A percentile compares a stretch with the other conserved stretches of the same genome.
These are phyloP conservation scores for Calliphora vomitoria DNA, from an alignment of 2,888 invertebrate species.

Conservation along the genomic window DNA sequence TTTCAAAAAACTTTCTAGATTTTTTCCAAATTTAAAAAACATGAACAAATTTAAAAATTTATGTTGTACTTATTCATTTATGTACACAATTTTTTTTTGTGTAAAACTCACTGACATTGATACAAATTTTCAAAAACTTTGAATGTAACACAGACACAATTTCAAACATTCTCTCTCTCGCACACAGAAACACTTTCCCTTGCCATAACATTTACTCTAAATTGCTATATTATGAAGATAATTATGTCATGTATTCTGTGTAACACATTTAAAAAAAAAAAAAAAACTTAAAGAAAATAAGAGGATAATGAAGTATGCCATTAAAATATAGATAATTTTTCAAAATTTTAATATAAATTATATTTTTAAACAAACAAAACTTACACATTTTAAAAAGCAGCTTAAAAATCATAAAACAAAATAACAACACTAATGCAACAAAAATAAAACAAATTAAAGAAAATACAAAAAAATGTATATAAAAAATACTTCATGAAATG, in stretches of 20 bases:
- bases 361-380: not conserved
- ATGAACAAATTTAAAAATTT: no score
- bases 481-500: not conserved
- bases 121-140: not conserved
- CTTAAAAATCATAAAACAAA: conserved; percentile 28
- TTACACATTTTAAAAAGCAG: not conserved
- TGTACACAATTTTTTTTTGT: no score
- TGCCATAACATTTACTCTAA: not conserved
- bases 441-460: conserved; percentile 5
- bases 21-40: no score
- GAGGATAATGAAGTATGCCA: conserved; percentile 48
- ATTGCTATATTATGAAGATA: not conserved
- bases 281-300: conserved; percentile 17
- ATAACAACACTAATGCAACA: conserved; percentile 5
- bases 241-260: not conserved
- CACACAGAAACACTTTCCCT: not conserved
- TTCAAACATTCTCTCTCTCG: conserved; percentile 21
- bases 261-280: conserved; percentile 38
- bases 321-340: conserved; percentile 32
- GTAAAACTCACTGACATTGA: not conserved
- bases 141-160: not conserved
- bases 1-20: no score
- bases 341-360: conserved; percentile 30
- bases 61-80: no score
- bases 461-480: not conserved